A percentile compares a stretch with the other conserved stretches of the same genome.
Conservation (phyloP, 2,797 vertebrate species). For the Acrossocheilus fasciatus region DNA sequence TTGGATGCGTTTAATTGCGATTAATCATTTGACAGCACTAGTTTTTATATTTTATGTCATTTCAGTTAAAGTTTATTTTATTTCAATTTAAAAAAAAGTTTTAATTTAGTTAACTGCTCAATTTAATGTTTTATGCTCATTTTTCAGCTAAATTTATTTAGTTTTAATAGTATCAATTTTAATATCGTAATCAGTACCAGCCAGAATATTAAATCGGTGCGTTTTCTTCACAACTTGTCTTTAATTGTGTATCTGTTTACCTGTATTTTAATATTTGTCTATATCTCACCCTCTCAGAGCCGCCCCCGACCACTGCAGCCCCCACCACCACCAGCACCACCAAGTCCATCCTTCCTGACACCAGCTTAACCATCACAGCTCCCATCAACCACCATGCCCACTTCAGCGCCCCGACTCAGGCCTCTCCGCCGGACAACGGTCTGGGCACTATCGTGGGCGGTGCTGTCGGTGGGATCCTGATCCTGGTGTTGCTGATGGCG, state of each 20-base stretch:
- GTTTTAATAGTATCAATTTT: not conserved
- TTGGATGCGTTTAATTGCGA: too few species aligned
- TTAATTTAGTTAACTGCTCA: too few species aligned
- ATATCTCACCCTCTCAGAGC: slow-evolving; percentile 82
- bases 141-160: not conserved
- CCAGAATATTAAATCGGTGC: not conserved
- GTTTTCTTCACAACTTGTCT: slow-evolving; percentile 3
- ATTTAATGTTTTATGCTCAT: not conserved
- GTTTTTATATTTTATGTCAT: too few species aligned
- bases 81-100: too few species aligned
- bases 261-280: not conserved
- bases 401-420: slow-evolving; percentile 87
- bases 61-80: too few species aligned
- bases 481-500: slow-evolving; percentile 88
- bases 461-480: slow-evolving; percentile 89
- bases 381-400: slow-evolving; percentile 77
- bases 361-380: slow-evolving; percentile 81
- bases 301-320: slow-evolving; percentile 89
- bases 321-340: slow-evolving; percentile 80
- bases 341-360: slow-evolving; percentile 69
- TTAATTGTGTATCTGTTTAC: not conserved
- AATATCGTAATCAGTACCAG: not conserved
- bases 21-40: too few species aligned
- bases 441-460: slow-evolving; percentile 90
- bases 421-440: slow-evolving; percentile 83